Percentiles rank a stretch among this genome's conserved stretches.
These are phyloP conservation scores for Knipowitschia caucasica DNA, from an alignment of 2,797 vertebrate species.

Conservation along the genomic window DNA sequence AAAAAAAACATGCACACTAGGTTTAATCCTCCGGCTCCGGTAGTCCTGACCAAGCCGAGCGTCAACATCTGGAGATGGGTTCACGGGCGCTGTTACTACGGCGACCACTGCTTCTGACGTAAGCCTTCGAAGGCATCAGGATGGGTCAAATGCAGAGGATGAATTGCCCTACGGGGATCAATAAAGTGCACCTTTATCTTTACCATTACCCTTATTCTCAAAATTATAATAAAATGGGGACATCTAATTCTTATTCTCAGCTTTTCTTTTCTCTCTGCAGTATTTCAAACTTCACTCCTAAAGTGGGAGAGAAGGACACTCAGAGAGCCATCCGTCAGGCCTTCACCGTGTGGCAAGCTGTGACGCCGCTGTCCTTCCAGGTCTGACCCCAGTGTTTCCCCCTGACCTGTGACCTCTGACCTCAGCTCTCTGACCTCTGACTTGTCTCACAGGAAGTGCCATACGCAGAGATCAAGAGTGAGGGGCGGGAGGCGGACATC, in stretches of 20 bases:
- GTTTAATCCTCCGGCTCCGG: no score
- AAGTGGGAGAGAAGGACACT: slow-evolving; percentile 94
- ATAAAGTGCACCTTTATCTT: no score
- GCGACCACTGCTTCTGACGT: no score
- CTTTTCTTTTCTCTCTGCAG: slow-evolving; percentile 54
- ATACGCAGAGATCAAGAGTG: slow-evolving; percentile 93
- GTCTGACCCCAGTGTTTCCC: slow-evolving; percentile 14
- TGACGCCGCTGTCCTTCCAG: slow-evolving; percentile 94
- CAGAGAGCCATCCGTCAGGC: slow-evolving; percentile 92
- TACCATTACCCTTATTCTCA: no score
- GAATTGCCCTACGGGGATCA: no score
- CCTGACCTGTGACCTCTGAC: neutral
- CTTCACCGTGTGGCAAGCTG: slow-evolving; percentile 97
- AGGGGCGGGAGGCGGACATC: slow-evolving; percentile 95
- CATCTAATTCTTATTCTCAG: neutral
- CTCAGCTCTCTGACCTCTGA: neutral
- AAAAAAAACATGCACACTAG: no score
- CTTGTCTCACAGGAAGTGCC: slow-evolving; percentile 75
- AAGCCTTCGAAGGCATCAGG: no score
- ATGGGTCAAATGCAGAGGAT: no score
- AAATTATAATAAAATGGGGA: no score
- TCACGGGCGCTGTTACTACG: no score
- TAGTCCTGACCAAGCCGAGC: no score
- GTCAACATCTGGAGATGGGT: no score
- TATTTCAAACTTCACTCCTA: slow-evolving; percentile 97